Conservation (phyloP, 1,140 invertebrate species). For the Ceratoteleas bidentatus region DNA sequence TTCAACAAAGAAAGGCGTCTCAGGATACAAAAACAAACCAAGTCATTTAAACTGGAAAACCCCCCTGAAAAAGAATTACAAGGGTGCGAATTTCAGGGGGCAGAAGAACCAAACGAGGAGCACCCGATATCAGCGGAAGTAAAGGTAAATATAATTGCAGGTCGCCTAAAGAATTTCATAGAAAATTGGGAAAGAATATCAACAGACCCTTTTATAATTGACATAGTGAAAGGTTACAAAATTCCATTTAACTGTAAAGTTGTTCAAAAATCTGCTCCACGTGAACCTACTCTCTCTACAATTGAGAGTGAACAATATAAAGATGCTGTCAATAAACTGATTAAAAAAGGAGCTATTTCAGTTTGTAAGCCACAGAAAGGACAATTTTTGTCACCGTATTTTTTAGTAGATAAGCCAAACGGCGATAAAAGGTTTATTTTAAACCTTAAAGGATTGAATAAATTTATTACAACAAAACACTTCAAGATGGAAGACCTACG, state of each 20-base stretch:
- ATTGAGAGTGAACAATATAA: neutral
- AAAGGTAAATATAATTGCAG: conserved; percentile 9
- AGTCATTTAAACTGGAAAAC: conserved; percentile 15
- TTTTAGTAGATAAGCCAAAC: conserved; percentile 5
- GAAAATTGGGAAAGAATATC: conserved; percentile 11
- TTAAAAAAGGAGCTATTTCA: conserved; percentile 5
- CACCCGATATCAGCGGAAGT: neutral
- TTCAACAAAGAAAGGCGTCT: conserved; percentile 2
- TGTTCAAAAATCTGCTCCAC: neutral
- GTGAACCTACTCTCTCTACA: neutral
- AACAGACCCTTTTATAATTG: neutral
- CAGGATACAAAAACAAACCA: neutral
- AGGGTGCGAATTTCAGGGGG: conserved; percentile 1
- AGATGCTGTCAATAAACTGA: neutral
- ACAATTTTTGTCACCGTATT: conserved; percentile 5
- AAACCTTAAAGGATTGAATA: neutral
- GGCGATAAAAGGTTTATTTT: conserved; percentile 4
- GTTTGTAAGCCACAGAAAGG: neutral
- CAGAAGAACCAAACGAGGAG: conserved; percentile 5
- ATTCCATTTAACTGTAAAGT: conserved; percentile 2
- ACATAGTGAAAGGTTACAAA: conserved; percentile 14
- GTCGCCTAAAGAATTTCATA: neutral
- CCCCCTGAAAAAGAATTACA: conserved; percentile 4
- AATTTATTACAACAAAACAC: neutral
- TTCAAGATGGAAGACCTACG: conserved; percentile 30